Evolutionary conservation across 1,140 invertebrate species (phyloP), one percentile per base, ranked within the genome.

Genomic region (Euwallacea fornicatus): DNA sequence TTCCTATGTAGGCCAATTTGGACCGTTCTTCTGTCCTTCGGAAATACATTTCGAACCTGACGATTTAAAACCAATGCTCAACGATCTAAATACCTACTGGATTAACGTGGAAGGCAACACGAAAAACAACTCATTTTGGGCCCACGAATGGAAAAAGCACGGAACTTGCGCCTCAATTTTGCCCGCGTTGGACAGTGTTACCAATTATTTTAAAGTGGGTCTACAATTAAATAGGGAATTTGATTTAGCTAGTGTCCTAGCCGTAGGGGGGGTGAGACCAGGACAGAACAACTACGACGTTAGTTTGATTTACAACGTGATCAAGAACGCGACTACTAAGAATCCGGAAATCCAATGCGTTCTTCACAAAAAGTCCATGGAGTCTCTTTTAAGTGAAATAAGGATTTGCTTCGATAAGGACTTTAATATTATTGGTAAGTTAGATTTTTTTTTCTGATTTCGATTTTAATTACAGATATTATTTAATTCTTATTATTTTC

Each of bases 61-160:
- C 11, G 77, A 84, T 65, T 77, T 94, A 4, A 78, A 83, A 41
- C 82, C 86, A 0, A 86, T 94, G 15, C 47, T 88, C 72, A 75
- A 79, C 10, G 81, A 89, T 53, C 76, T 95, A 42, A 82, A 88
- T 64, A 80, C 86, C 42, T 86, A 85, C 58, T 95, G 93, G 93
- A 86, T 87, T 0, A 91, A 93, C 75, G 83, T 95, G 66, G 87
- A 91, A 78, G 85, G 74, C 82, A 84, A 82, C 72, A 86, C 82
- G 2, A 81, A 83, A 44, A 77, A 81, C 9, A 84, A 88, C 74
- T 84, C 85, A 7, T 84, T 95, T 7, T 95, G 93, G 93, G 83
- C 87, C 70, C 92, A 95, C 71, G 93, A 94, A 79, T 95, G 93
- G 93, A 79, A 84, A 0, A 95, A 94, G 77, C 93, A 95, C 79